These are phyloP conservation scores for Leptosomus discolor DNA, from an alignment of 2,113 vertebrate species.

Conservation along the genomic window DNA sequence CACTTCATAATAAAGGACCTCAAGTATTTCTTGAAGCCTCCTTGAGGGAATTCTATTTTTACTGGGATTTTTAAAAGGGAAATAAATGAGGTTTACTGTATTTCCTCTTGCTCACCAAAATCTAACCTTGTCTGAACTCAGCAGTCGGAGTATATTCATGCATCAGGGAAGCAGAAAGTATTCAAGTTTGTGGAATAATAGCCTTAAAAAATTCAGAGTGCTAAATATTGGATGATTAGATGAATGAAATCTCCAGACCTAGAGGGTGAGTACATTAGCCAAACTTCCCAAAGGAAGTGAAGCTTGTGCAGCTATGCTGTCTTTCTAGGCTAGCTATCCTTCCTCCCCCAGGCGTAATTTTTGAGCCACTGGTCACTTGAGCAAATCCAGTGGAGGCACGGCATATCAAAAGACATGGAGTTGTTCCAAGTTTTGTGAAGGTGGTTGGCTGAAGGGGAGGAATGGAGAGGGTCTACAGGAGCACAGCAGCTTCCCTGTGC, in stretches of 20 bases:
- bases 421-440: neutral
- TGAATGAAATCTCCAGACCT: neutral
- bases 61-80: neutral
- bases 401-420: neutral
- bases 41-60: neutral
- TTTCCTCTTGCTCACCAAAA: neutral
- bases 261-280: neutral
- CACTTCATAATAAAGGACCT: neutral
- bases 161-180: neutral
- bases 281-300: neutral
- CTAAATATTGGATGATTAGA: constrained; percentile 3
- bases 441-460: accelerated
- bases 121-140: neutral
- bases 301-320: neutral
- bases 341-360: neutral
- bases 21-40: neutral
- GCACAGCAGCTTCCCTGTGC: accelerated
- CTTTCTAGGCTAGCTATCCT: neutral
- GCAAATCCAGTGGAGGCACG: neutral
- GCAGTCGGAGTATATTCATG: neutral
- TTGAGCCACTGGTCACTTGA: neutral
- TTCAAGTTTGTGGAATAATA: neutral
- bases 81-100: neutral
- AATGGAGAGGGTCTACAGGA: neutral
- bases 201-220: neutral